phyloP scores from a whole-genome alignment of 2,113 vertebrate genomes.

The Apodemus speciosus region DNA sequence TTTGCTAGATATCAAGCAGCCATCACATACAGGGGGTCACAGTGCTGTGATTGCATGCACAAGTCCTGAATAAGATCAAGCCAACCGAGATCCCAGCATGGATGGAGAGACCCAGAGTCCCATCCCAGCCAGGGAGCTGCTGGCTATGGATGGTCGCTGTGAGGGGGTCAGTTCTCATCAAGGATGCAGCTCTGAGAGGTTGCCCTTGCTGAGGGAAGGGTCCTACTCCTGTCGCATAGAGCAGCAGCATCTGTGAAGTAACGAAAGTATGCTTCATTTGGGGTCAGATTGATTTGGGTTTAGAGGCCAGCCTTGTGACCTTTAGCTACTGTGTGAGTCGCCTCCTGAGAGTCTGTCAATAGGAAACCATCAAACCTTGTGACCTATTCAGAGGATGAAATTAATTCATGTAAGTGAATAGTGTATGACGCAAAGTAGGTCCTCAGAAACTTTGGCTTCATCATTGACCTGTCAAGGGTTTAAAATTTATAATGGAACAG shows the following conservation, averaged over 20 bases:
- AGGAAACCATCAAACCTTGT: not conserved
- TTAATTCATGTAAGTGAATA: slow-evolving; percentile 8
- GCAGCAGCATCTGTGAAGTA: not conserved
- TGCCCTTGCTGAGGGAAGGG: no score
- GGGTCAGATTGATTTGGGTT: not conserved
- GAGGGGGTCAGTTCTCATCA: not conserved
- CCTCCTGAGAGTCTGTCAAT: not conserved
- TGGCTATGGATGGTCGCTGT: not conserved
- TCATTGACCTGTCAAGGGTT: not conserved
- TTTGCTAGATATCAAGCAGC: not conserved
- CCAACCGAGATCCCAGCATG: not conserved
- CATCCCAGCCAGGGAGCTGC: not conserved
- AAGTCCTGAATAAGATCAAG: not conserved
- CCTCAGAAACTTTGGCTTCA: not conserved
- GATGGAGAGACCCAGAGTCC: not conserved
- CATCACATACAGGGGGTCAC: not conserved
- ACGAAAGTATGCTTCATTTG: not conserved
- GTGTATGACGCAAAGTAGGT: not conserved
- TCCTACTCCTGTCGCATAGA: not conserved
- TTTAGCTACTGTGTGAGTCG: not conserved
- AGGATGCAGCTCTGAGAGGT: not conserved
- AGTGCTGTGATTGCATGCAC: not conserved
- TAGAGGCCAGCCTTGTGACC: not conserved
- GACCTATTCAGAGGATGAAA: slow-evolving; percentile 16
- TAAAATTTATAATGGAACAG: not conserved